These are phyloP conservation scores for Acrobasis repandana DNA, from an alignment of 2,888 invertebrate species.

Conservation along the genomic window DNA sequence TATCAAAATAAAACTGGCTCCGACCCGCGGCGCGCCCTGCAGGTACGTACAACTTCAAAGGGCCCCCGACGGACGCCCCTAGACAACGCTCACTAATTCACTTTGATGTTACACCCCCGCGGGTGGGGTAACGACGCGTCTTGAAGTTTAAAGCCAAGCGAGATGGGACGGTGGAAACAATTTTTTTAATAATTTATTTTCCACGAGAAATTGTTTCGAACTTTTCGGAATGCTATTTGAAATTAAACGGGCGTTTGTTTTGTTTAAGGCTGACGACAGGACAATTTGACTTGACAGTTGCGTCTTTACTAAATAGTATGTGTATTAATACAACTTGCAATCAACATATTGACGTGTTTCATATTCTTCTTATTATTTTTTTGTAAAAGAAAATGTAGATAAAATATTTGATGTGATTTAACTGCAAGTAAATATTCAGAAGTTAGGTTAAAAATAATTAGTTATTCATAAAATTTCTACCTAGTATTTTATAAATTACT, in stretches of 20 bases:
- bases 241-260: slow-evolving; percentile 21
- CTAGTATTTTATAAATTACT: too few species aligned
- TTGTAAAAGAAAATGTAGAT: too few species aligned
- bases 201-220: slow-evolving; percentile 60
- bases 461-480: too few species aligned
- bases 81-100: slow-evolving; percentile 82
- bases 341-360: too few species aligned
- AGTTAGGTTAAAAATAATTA: too few species aligned
- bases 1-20: slow-evolving; percentile 64
- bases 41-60: slow-evolving; percentile 77
- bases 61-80: slow-evolving; percentile 79
- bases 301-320: too few species aligned
- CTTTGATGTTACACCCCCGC: slow-evolving; percentile 75
- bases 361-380: too few species aligned
- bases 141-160: slow-evolving; percentile 72
- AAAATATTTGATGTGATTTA: too few species aligned
- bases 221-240: slow-evolving; percentile 38
- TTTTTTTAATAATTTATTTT: slow-evolving; percentile 63
- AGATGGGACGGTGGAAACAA: slow-evolving; percentile 67
- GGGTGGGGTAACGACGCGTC: slow-evolving; percentile 56
- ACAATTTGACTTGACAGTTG: slow-evolving; percentile 20
- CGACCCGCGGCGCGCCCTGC: slow-evolving; percentile 63
- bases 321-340: too few species aligned
- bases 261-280: slow-evolving; percentile 8
- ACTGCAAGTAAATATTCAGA: too few species aligned